Conservation (phyloP, 2,113 vertebrate genomes). For the Tichodroma muraria region DNA sequence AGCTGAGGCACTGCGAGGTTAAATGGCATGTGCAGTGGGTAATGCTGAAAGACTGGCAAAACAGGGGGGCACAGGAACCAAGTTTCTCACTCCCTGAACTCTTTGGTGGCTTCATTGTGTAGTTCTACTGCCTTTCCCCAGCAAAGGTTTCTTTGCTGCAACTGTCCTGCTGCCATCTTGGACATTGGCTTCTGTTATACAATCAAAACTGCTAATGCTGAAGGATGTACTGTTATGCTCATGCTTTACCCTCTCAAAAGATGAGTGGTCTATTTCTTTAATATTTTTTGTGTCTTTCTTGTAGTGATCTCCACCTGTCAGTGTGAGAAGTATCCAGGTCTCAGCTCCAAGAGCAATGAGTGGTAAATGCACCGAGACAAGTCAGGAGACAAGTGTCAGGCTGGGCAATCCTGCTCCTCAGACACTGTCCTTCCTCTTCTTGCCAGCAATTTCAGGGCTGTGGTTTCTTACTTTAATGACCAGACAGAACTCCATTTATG, state of each 20-base stretch:
- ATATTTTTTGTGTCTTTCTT: background rate
- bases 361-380: background rate
- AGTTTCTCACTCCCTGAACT: background rate
- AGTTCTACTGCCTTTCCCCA: background rate
- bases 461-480: background rate
- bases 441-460: background rate
- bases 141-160: background rate
- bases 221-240: background rate
- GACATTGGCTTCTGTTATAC: background rate
- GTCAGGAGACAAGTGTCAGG: background rate
- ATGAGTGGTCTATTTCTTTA: background rate
- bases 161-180: background rate
- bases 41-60: background rate
- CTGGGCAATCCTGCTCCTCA: background rate
- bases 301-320: background rate
- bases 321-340: background rate
- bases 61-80: accelerated
- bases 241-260: background rate
- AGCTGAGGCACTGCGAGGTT: constrained; percentile 18
- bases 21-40: background rate
- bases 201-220: background rate
- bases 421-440: background rate
- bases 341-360: background rate
- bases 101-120: background rate
- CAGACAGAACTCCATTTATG: background rate